Evolutionary conservation across 2,888 invertebrate genomes (phyloP).

Genomic region (Lampropteryx suffumata): DNA sequence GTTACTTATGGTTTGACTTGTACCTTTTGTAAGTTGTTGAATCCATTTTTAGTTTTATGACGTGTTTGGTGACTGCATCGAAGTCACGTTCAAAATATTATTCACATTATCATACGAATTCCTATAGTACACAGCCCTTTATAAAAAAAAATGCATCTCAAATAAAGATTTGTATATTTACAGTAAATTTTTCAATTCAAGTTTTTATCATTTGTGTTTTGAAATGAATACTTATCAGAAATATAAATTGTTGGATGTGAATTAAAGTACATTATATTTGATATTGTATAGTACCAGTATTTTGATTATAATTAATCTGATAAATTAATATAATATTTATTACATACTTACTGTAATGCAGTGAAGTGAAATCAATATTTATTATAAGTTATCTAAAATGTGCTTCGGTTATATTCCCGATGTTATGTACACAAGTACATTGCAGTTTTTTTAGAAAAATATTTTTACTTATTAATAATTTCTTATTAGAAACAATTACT

Average conservation of each 20-base stretch:
- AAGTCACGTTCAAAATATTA: constrained; percentile 58
- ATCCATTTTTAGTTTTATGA: constrained; percentile 77
- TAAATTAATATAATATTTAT: constrained; percentile 27
- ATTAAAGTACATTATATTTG: constrained; percentile 66
- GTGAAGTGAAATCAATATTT: constrained; percentile 20
- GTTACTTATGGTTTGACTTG: constrained; percentile 78
- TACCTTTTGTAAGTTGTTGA: constrained; percentile 76
- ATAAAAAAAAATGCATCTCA: constrained; percentile 46
- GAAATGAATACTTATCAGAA: constrained; percentile 59
- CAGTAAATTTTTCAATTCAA: constrained; percentile 58
- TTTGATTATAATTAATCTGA: constrained; percentile 31
- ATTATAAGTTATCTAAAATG: constrained; percentile 14
- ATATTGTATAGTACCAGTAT: constrained; percentile 49
- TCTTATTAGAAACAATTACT: constrained; percentile 17
- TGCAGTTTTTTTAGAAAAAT: no score
- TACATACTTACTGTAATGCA: constrained; percentile 15
- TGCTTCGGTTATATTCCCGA: background rate
- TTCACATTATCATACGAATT: constrained; percentile 54
- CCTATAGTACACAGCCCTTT: constrained; percentile 46
- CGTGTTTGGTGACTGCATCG: constrained; percentile 70
- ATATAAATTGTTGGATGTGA: constrained; percentile 68
- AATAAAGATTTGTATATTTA: constrained; percentile 53
- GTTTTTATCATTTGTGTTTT: constrained; percentile 59
- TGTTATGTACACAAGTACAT: background rate
- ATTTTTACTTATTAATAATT: no score